Percentiles rank a stretch among this genome's conserved stretches.
Conservation (phyloP, 2,888 invertebrate species). For the Patella ulyssiponensis region DNA sequence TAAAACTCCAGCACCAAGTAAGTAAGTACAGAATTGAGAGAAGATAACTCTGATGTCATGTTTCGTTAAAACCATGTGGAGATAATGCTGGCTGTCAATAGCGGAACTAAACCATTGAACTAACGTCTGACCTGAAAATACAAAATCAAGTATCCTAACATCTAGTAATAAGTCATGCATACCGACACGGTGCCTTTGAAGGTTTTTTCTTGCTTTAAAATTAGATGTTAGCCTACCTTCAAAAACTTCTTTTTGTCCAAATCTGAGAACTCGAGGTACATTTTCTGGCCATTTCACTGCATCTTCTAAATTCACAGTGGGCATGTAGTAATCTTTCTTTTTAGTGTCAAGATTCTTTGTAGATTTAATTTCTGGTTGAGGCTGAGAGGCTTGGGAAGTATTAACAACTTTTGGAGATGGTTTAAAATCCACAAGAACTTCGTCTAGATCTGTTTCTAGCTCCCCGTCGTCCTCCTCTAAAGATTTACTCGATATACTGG, state of each 20-base stretch:
- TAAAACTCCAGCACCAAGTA: slow-evolving; percentile 88
- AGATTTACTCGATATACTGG: slow-evolving; percentile 19
- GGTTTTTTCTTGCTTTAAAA: too few species aligned
- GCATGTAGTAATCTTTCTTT: slow-evolving; percentile 35
- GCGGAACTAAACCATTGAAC: slow-evolving; percentile 90
- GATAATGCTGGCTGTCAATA: slow-evolving; percentile 80
- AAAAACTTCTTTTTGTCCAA: slow-evolving; percentile 90
- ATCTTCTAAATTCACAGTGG: slow-evolving; percentile 78
- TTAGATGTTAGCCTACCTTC: slow-evolving; percentile 79
- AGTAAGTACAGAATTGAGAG: slow-evolving; percentile 88
- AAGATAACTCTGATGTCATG: slow-evolving; percentile 83
- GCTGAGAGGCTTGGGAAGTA: background rate
- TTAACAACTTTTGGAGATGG: slow-evolving; percentile 14
- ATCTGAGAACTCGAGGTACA: slow-evolving; percentile 89
- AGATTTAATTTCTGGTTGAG: background rate
- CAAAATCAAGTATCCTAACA: too few species aligned
- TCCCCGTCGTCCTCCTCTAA: slow-evolving; percentile 25
- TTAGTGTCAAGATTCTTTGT: slow-evolving; percentile 30
- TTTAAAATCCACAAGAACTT: slow-evolving; percentile 28
- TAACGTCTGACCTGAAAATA: slow-evolving; percentile 86
- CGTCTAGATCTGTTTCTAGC: slow-evolving; percentile 56
- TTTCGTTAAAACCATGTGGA: slow-evolving; percentile 78
- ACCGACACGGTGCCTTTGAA: too few species aligned
- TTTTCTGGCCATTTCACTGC: slow-evolving; percentile 81
- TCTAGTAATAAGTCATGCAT: too few species aligned